These are phyloP conservation scores for Sinosuthora webbiana DNA, from an alignment of 2,113 vertebrate species.

Conservation along the genomic window DNA sequence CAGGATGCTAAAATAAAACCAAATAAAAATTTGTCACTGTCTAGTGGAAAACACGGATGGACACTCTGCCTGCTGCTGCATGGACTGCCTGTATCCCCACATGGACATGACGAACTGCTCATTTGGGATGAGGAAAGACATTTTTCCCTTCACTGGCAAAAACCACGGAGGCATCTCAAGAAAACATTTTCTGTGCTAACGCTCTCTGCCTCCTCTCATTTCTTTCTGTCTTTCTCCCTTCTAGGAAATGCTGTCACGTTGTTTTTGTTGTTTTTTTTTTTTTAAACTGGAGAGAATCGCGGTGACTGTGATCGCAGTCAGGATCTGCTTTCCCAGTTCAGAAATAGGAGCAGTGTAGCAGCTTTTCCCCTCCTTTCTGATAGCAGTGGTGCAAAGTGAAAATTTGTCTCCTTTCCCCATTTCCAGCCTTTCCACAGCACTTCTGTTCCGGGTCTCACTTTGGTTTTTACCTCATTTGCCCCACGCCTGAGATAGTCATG, in stretches of 20 bases:
- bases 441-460: background rate
- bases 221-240: background rate
- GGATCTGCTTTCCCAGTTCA: background rate
- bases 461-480: background rate
- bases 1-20: background rate
- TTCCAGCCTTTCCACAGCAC: background rate
- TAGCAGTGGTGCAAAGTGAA: background rate
- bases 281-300: background rate
- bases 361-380: background rate
- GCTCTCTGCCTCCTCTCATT: background rate
- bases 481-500: background rate
- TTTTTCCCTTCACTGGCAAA: background rate
- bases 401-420: background rate
- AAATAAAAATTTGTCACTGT: background rate
- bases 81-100: background rate
- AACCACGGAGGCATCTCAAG: background rate
- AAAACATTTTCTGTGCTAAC: background rate
- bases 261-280: background rate
- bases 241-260: background rate
- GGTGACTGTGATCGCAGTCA: background rate
- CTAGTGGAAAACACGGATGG: background rate
- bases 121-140: background rate
- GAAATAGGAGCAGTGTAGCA: background rate
- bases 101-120: background rate
- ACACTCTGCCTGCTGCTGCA: background rate